Evolutionary conservation across 2,113 vertebrate genomes (phyloP).

Genomic region (Pangasianodon hypophthalmus): DNA sequence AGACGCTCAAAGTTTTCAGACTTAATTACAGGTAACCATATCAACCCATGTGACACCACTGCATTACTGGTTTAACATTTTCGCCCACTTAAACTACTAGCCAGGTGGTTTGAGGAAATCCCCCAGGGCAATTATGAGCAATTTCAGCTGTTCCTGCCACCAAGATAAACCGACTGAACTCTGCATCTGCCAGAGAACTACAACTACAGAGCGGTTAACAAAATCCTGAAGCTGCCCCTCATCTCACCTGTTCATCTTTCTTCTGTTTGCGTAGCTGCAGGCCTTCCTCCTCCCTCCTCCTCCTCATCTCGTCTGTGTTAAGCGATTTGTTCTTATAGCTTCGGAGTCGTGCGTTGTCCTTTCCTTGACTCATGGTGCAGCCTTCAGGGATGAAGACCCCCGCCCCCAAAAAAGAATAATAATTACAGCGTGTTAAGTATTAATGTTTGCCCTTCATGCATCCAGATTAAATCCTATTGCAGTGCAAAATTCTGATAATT

Average conservation of each 20-base stretch:
- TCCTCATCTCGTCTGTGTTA: slow-evolving; percentile 96
- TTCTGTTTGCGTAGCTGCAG: slow-evolving; percentile 96
- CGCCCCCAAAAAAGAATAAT: background rate
- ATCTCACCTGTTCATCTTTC: slow-evolving; percentile 90
- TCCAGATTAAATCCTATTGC: background rate
- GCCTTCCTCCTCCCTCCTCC: slow-evolving; percentile 94
- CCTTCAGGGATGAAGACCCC: slow-evolving; percentile 60
- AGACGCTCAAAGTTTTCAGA: background rate
- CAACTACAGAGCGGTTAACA: background rate
- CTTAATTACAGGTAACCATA: background rate
- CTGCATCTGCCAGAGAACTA: background rate
- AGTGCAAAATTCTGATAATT: background rate
- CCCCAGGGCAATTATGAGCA: background rate
- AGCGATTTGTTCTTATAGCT: slow-evolving; percentile 99
- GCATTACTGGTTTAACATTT: background rate
- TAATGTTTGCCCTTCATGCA: background rate
- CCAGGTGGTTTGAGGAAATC: background rate
- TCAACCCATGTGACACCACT: background rate
- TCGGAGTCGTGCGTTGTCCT: slow-evolving; percentile 95
- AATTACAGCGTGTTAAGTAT: background rate
- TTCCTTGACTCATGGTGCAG: slow-evolving; percentile 91
- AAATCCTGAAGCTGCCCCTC: background rate
- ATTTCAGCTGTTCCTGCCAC: background rate
- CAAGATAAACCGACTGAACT: background rate
- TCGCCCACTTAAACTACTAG: background rate